A percentile compares a stretch with the other conserved stretches of the same genome.
Conservation (phyloP, 2,888 invertebrate species). For the Nomada ferruginata region DNA sequence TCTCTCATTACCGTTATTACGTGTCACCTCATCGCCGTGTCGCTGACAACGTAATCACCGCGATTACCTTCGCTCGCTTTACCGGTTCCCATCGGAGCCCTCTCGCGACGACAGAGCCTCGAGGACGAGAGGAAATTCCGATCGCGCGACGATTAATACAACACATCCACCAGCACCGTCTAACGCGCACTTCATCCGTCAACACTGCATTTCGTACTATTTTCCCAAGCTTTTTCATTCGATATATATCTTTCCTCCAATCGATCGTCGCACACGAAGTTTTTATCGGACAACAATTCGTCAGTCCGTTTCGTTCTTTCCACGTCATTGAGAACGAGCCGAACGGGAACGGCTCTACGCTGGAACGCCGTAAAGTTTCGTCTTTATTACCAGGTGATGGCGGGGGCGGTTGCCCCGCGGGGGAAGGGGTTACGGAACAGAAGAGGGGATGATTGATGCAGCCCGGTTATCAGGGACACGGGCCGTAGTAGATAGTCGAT, state of each 20-base stretch:
- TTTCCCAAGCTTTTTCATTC: too few species aligned
- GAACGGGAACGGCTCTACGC: background rate
- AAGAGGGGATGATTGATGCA: constrained; percentile 70
- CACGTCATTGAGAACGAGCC: background rate
- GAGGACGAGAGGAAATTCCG: constrained; percentile 66
- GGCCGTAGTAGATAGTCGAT: constrained; percentile 71
- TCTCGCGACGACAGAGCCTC: constrained; percentile 42
- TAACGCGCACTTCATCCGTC: background rate
- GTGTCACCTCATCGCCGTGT: constrained; percentile 60
- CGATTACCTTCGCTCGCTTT: constrained; percentile 71
- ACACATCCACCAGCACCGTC: background rate
- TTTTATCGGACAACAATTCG: constrained; percentile 33
- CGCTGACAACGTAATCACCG: constrained; percentile 64
- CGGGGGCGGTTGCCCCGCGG: constrained; percentile 40
- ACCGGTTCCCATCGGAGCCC: constrained; percentile 65
- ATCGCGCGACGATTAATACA: constrained; percentile 29
- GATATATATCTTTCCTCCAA: too few species aligned
- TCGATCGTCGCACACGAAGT: too few species aligned
- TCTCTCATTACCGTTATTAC: constrained; percentile 67
- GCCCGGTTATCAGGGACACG: constrained; percentile 72
- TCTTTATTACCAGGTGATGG: constrained; percentile 75
- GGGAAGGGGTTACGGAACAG: constrained; percentile 8
- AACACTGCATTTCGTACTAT: too few species aligned
- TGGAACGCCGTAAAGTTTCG: constrained; percentile 69
- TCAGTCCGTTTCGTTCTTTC: constrained; percentile 35